These are phyloP conservation scores for Mus spretus DNA, from an alignment of 2,797 vertebrate species.

Conservation along the genomic window DNA sequence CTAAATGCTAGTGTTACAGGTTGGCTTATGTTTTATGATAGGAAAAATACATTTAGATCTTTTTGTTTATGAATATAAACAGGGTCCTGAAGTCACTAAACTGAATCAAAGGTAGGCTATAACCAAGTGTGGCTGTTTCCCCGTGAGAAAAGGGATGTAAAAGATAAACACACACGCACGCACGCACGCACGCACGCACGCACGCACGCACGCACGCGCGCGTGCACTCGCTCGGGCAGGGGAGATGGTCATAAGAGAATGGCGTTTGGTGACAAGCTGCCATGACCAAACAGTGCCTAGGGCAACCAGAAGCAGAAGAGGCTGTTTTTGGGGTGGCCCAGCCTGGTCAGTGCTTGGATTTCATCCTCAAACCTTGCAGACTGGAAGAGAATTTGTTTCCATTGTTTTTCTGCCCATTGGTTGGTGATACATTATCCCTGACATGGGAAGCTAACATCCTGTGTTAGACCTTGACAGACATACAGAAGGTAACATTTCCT, in stretches of 20 bases:
- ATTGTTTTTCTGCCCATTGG: neutral
- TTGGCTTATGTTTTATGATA: neutral
- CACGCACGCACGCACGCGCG: too few relatives aligned
- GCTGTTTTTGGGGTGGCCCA: neutral
- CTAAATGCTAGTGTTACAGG: neutral
- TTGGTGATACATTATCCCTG: neutral
- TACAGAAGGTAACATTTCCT: neutral
- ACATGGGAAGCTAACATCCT: neutral
- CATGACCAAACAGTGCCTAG: neutral
- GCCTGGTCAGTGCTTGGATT: neutral
- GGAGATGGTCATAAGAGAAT: neutral
- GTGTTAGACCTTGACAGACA: neutral
- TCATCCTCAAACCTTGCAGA: neutral
- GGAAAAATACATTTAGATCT: too few relatives aligned
- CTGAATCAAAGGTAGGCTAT: too few relatives aligned
- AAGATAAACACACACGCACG: too few relatives aligned
- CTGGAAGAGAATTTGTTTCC: neutral
- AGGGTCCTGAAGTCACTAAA: too few relatives aligned
- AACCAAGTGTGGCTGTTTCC: too few relatives aligned
- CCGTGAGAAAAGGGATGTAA: neutral
- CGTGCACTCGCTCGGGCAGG: too few relatives aligned
- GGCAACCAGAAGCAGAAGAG: neutral
- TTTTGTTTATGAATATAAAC: too few relatives aligned
- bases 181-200: too few relatives aligned
- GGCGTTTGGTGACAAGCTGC: neutral